phyloP scores from a whole-genome alignment of 2,797 vertebrate genomes.

The Molossus molossus region DNA sequence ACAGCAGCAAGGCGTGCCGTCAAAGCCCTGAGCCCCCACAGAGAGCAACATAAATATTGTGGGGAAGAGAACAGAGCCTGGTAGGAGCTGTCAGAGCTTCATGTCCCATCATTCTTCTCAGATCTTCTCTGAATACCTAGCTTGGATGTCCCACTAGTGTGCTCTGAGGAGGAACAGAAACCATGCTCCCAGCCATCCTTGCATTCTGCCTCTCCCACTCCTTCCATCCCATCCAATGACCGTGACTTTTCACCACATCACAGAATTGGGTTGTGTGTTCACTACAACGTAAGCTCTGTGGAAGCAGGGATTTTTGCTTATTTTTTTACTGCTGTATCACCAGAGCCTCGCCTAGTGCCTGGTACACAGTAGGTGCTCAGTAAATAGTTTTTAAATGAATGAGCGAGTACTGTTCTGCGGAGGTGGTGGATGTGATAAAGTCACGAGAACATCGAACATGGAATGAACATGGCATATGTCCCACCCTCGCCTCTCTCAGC shows the following conservation, averaged over 20 bases:
- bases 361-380: background rate
- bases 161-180: background rate
- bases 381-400: background rate
- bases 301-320: background rate
- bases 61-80: background rate
- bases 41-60: background rate
- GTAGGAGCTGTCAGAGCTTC: background rate
- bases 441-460: background rate
- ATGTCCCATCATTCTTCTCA: background rate
- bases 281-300: background rate
- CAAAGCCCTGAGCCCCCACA: background rate
- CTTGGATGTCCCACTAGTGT: background rate
- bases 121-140: background rate
- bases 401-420: background rate
- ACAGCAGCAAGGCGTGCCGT: background rate
- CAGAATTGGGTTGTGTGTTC: background rate
- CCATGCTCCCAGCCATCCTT: background rate
- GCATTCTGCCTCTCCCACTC: background rate
- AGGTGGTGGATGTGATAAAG: constrained; percentile 39
- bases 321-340: background rate
- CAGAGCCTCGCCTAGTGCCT: background rate
- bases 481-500: background rate
- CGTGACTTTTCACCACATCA: background rate
- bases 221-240: background rate
- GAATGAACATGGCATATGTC: background rate